phyloP scores from a whole-genome alignment of 2,797 vertebrate genomes.

The Centropyge bicolor region DNA sequence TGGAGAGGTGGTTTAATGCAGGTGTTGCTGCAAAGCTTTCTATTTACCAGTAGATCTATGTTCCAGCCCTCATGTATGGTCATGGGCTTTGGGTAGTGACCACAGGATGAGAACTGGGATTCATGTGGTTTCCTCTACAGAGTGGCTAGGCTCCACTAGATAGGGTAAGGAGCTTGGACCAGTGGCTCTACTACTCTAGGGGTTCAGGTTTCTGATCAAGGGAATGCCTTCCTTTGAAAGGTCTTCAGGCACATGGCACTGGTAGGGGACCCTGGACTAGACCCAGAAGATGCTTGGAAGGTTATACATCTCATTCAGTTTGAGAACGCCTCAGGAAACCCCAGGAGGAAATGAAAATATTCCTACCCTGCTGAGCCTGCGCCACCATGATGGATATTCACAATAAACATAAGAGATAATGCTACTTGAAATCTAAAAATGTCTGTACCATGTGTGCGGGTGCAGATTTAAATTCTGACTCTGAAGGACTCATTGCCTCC shows the following conservation, averaged over 20 bases:
- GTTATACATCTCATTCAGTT: too few species aligned
- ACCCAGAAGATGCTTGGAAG: too few species aligned
- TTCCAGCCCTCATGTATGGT: neutral
- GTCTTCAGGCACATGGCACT: neutral
- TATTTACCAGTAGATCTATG: neutral
- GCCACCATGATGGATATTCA: too few species aligned
- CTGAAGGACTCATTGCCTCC: neutral
- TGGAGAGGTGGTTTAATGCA: neutral
- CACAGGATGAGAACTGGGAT: neutral
- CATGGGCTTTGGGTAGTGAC: neutral
- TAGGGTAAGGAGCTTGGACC: neutral
- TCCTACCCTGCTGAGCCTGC: too few species aligned
- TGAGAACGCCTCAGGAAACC: too few species aligned
- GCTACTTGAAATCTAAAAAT: neutral
- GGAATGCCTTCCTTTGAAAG: neutral
- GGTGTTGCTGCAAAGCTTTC: neutral
- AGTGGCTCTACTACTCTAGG: neutral
- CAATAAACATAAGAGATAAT: neutral
- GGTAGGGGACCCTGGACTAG: too few species aligned
- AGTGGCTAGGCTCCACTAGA: neutral
- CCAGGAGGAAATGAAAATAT: too few species aligned
- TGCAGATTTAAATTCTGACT: neutral
- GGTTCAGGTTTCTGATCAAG: neutral
- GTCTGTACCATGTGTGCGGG: neutral
- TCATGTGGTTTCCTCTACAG: neutral